phyloP scores from a whole-genome alignment of 1,140 invertebrate species.

The Coptotermes formosanus region DNA sequence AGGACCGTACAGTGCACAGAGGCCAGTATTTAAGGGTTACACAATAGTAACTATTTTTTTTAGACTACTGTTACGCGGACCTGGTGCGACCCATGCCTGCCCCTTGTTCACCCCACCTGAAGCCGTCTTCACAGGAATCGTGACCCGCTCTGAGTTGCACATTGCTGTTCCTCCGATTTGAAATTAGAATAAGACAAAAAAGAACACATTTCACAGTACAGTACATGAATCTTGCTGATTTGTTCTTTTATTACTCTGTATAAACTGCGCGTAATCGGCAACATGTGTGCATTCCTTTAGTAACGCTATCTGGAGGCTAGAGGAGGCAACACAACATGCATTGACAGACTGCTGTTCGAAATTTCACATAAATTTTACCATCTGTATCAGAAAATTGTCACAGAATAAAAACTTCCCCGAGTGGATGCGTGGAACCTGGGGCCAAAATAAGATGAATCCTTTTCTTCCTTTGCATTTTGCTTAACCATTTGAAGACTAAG shows the following conservation, averaged over 20 bases:
- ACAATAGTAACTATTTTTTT: too few species aligned
- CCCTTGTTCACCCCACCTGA: background rate
- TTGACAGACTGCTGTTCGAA: background rate
- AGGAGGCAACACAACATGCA: background rate
- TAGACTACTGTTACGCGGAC: background rate
- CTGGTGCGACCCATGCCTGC: background rate
- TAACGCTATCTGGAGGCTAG: background rate
- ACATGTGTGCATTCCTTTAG: background rate
- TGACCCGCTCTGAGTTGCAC: conserved; percentile 2
- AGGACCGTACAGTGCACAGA: too few species aligned
- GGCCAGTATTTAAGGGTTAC: too few species aligned
- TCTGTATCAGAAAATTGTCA: background rate
- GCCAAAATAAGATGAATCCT: too few species aligned
- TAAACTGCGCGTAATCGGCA: background rate
- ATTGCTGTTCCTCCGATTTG: background rate
- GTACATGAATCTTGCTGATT: background rate
- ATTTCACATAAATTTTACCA: background rate
- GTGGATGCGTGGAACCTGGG: too few species aligned
- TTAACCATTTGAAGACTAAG: too few species aligned
- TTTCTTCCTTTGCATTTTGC: too few species aligned
- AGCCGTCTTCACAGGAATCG: background rate
- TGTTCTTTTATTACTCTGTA: background rate
- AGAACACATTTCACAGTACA: background rate
- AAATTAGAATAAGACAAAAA: conserved; percentile 3
- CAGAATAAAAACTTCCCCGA: too few species aligned